These are phyloP conservation scores for Piezodorus guildinii DNA, from an alignment of 1,140 invertebrate genomes.

Conservation along the genomic window DNA sequence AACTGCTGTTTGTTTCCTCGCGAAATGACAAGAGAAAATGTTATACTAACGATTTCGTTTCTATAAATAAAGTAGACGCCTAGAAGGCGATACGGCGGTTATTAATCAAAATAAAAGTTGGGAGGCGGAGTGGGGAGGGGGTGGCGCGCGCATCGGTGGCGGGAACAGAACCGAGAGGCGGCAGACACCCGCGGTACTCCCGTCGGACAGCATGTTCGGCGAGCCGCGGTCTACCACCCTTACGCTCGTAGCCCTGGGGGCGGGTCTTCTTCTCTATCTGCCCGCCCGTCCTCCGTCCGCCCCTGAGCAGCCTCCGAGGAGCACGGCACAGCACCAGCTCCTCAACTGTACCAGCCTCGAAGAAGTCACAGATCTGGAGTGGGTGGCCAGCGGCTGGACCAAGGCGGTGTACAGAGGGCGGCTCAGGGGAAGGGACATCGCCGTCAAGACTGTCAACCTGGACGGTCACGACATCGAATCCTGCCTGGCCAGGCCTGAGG, in stretches of 20 bases:
- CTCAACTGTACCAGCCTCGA: conserved; percentile 28
- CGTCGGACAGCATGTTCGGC: background rate
- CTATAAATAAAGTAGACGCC: no score
- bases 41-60: no score
- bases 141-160: background rate
- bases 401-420: conserved; percentile 37
- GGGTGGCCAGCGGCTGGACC: conserved; percentile 38
- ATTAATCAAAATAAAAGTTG: background rate
- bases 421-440: conserved; percentile 31
- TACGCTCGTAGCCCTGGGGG: conserved; percentile 4
- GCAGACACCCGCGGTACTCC: background rate
- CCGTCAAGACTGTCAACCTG: conserved; percentile 38
- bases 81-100: background rate
- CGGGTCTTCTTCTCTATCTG: background rate
- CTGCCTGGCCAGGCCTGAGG: conserved; percentile 30
- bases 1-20: no score
- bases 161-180: background rate
- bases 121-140: background rate
- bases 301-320: background rate
- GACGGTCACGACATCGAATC: conserved; percentile 35
- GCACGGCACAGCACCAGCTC: conserved; percentile 16
- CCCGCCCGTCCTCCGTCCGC: background rate
- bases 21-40: no score
- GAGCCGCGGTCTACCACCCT: background rate
- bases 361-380: conserved; percentile 26